These are phyloP conservation scores for Coreius guichenoti DNA, from an alignment of 2,797 vertebrate species.

Conservation along the genomic window DNA sequence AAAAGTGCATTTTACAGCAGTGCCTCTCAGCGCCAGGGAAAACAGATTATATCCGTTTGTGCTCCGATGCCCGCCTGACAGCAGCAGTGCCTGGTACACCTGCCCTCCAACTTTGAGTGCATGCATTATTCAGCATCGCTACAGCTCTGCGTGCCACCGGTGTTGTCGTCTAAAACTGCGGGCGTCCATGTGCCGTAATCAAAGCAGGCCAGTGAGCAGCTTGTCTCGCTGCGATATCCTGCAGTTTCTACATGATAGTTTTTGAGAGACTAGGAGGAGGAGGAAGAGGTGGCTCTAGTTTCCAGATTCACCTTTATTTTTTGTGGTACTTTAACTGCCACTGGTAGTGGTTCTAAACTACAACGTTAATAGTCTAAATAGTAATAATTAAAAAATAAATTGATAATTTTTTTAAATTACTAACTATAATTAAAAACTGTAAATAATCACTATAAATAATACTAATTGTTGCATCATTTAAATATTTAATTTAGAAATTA, in stretches of 20 bases:
- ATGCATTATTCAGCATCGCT: conserved; percentile 59
- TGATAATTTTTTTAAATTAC: background rate
- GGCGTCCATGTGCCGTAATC: conserved; percentile 56
- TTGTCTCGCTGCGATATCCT: conserved; percentile 45
- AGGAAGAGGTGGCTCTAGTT: background rate
- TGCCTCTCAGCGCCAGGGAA: conserved; percentile 37
- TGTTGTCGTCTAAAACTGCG: conserved; percentile 52
- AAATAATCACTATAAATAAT: too few relatives aligned
- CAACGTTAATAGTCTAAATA: background rate
- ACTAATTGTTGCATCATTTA: background rate
- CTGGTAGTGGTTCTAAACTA: background rate
- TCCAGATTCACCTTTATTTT: conserved; percentile 14
- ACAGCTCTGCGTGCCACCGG: conserved; percentile 41
- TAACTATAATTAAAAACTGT: background rate
- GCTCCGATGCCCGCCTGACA: conserved; percentile 45
- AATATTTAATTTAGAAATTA: background rate
- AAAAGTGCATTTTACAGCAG: conserved; percentile 51
- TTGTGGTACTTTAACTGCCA: background rate
- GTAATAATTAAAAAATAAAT: background rate
- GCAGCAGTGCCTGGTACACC: conserved; percentile 37
- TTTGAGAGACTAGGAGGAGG: conserved; percentile 23
- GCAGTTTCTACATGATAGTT: conserved; percentile 52
- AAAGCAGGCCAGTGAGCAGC: conserved; percentile 50
- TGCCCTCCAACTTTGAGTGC: conserved; percentile 29
- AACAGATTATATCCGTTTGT: conserved; percentile 56